A percentile compares a stretch with the other conserved stretches of the same genome.
phyloP scores from a whole-genome alignment of 2,113 vertebrate genomes.

The Pteruthius melanotis region DNA sequence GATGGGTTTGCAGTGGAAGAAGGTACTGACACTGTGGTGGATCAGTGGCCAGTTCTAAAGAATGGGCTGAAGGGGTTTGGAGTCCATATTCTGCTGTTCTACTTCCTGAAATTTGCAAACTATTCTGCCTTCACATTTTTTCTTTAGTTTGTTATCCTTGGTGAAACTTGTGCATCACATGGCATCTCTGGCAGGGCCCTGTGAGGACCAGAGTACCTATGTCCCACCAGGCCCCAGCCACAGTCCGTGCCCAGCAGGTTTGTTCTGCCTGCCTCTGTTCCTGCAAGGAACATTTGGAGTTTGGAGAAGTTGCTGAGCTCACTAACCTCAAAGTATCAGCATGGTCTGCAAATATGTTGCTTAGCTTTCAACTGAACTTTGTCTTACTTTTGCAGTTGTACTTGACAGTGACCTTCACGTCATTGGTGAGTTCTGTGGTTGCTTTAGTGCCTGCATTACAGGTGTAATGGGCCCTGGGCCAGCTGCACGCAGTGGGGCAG shows the following conservation, averaged over 20 bases:
- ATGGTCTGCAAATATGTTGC: accelerated
- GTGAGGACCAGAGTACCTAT: accelerated
- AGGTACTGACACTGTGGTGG: constrained; percentile 66
- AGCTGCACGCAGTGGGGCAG: neutral
- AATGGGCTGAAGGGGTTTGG: neutral
- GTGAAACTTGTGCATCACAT: accelerated
- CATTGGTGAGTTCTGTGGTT: constrained; percentile 58
- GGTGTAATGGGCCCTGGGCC: neutral
- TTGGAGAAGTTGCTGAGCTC: neutral
- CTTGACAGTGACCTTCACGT: constrained; percentile 51
- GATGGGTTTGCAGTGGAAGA: constrained; percentile 84
- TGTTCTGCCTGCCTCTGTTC: neutral
- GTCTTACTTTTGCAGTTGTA: constrained; percentile 54
- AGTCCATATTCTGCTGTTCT: neutral
- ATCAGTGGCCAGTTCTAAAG: neutral
- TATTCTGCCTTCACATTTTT: neutral
- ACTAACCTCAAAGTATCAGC: accelerated
- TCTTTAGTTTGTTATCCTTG: neutral
- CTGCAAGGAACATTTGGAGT: accelerated
- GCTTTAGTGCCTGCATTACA: neutral
- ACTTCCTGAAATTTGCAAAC: neutral
- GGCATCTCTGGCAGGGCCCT: neutral
- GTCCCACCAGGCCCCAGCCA: neutral
- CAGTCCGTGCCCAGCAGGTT: neutral
- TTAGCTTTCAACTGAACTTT: neutral